Base-by-base conservation (phyloP, 2,113 vertebrate species). In the Danio rerio region DNA sequence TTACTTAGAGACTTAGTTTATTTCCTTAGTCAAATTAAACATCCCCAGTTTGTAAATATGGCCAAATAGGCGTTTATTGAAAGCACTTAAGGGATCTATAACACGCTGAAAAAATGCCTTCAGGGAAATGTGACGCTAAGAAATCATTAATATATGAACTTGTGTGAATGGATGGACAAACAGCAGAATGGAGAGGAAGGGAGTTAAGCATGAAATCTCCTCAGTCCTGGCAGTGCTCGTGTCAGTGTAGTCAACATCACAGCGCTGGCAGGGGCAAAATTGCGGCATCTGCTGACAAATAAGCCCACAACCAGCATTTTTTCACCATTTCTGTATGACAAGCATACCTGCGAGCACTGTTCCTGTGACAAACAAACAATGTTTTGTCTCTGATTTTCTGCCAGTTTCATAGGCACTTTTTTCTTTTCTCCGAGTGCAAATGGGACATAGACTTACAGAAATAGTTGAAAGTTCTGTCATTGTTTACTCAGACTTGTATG, bases 201-300 rank as follows among this genome's bases (percentile, higher is more conserved):
- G 52, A 68, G 10, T 59, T 50, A 59, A 66, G 58, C 71, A 56
- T 42, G 65, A 65, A 82, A 75, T 82, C 47, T 75, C 16, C 40
- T 63, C 31, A 18, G 49, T 45, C 15, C 80, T 66, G 69, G n/a
- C 52, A 58, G 53, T 42, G 13, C 40, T 63, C 10, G 5, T 83
- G 73, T 69, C 73, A 70, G 40, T 20, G 62, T 9, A 50, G 63
- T 83, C 63, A 83, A 77, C 53, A 76, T 82, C 42, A 59, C 53
- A 70, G 9, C 21, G 49, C 42, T 70, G 55, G 49, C 71, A 52
- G 15, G 31, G 21, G 53, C 55, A 71, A 61, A 82, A 81, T 15
- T 63, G 58, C 58, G 53, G 45, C 80, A 81, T 81, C 58, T 74
- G 53, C 70, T 3, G 31, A 45, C 70, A 81, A 47, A 69, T 40